phyloP scores from a whole-genome alignment of 2,797 vertebrate species.

The Dicrostonyx torquatus region DNA sequence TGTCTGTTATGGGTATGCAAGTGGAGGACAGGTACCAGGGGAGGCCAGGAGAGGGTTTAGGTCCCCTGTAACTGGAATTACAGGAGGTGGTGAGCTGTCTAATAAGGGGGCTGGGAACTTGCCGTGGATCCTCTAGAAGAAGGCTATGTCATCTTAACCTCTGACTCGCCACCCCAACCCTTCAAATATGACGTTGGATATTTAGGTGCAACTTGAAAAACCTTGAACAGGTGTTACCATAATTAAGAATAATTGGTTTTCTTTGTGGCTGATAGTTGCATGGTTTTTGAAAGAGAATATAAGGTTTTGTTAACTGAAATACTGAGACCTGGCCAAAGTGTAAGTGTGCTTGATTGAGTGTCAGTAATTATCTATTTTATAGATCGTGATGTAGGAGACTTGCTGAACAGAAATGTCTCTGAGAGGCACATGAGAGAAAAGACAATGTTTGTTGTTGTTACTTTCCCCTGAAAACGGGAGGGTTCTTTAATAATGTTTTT shows the following conservation, averaged over 20 bases:
- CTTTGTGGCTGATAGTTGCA: not conserved
- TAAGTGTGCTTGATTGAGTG: not conserved
- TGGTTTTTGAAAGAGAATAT: not conserved
- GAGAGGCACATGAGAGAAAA: not conserved
- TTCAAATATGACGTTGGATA: not conserved
- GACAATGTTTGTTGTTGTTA: not conserved
- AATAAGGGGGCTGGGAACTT: not conserved
- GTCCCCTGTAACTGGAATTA: not conserved
- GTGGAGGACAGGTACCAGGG: not conserved
- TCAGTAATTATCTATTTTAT: constrained; percentile 27
- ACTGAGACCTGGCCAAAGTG: not conserved
- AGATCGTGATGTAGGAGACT: not conserved
- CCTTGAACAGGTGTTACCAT: not conserved
- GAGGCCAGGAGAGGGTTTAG: not conserved
- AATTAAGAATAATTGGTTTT: not conserved
- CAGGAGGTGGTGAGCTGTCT: not conserved
- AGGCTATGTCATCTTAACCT: no score
- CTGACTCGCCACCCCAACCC: no score
- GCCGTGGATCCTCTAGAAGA: not conserved
- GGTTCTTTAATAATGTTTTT: constrained; percentile 41
- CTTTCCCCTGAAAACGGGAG: constrained; percentile 21
- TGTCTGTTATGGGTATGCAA: not conserved
- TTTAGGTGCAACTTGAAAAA: not conserved
- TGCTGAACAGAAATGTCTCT: constrained; percentile 12
- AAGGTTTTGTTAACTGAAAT: not conserved